These are phyloP conservation scores for Proteles cristata DNA, from an alignment of 2,113 vertebrate genomes.

Conservation along the genomic window DNA sequence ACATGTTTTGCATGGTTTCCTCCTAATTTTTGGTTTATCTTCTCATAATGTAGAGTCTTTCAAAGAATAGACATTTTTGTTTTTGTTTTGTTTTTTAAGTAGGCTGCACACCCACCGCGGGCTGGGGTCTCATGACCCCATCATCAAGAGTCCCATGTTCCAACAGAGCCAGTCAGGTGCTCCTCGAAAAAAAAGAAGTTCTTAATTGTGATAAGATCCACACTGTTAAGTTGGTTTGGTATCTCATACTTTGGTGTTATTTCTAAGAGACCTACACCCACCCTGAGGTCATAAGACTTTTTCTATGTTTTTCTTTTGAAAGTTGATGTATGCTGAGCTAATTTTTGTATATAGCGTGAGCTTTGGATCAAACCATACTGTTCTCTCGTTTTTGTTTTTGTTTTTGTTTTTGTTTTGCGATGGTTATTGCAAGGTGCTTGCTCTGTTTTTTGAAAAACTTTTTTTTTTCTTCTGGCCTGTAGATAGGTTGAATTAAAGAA, in stretches of 20 bases:
- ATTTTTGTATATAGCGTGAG: not conserved
- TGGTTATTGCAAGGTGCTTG: not conserved
- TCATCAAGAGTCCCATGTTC: not conserved
- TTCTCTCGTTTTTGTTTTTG: not conserved
- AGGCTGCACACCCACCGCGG: not conserved
- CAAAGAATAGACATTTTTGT: not conserved
- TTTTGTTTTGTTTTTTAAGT: not conserved
- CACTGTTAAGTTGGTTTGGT: not conserved
- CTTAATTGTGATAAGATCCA: not conserved
- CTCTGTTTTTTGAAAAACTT: not conserved
- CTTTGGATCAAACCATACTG: not conserved
- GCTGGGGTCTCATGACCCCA: not conserved
- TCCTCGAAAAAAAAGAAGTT: not conserved
- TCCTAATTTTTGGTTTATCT: not conserved
- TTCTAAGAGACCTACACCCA: not conserved
- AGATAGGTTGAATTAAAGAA: not conserved
- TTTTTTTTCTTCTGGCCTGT: not conserved
- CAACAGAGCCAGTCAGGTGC: not conserved
- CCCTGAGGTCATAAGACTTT: not conserved
- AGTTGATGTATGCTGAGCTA: not conserved
- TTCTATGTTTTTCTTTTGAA: not conserved
- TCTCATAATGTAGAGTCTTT: not conserved
- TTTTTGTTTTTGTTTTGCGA: not conserved
- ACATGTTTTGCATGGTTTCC: not conserved
- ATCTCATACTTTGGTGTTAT: not conserved